Evolutionary conservation across 2,797 vertebrate genomes (phyloP), one percentile per base, ranked within the genome.

Genomic region (Hapalemur alaotrensis): DNA sequence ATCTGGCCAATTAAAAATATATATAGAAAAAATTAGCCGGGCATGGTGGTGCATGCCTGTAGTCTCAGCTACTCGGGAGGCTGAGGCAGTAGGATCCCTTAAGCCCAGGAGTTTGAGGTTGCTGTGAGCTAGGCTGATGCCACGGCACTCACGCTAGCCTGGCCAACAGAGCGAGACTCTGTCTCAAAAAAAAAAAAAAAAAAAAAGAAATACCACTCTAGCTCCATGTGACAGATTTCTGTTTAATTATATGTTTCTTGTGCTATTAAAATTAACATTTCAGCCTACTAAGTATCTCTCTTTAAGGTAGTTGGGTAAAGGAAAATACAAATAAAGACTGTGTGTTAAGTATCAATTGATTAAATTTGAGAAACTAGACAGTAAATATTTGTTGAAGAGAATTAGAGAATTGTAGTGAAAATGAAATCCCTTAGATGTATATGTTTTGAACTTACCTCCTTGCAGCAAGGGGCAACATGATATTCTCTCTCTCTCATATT

Each of bases 391-490:
- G 13, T 43, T 89, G 18, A 92, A 52, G 25, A 76, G 23, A 82
- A 54, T 69, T 75, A 69, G 20, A 9, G 22, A 69, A 61, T 57
- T 46, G 63, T 20, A 86, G 1, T 38, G 5, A 4, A 89, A 84
- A 72, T 59, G 5, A 91, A 75, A 85, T 78, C 1, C 4, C 1
- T 82, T 59, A 43, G 7, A 7, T 54, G 1, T 2, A 9, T 72
- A 52, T 28, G 13, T 35, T 80, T 52, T 75, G 20, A 94, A 43
- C 0, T 63, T 18, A 1, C 35, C 67, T 30, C 9, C n/a, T 79
- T 95, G 75, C 89, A 97, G 97, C 90, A 98, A 96, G 65, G 82
- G 94, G 93, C 89, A 98, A 95, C 92, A 98, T 93, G 95, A 95
- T 63, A 97, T 7, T n/a, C 23, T 75, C 8, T 57, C 20, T 50